Conservation (phyloP, 2,888 invertebrate species). For the Atrina japonica region DNA sequence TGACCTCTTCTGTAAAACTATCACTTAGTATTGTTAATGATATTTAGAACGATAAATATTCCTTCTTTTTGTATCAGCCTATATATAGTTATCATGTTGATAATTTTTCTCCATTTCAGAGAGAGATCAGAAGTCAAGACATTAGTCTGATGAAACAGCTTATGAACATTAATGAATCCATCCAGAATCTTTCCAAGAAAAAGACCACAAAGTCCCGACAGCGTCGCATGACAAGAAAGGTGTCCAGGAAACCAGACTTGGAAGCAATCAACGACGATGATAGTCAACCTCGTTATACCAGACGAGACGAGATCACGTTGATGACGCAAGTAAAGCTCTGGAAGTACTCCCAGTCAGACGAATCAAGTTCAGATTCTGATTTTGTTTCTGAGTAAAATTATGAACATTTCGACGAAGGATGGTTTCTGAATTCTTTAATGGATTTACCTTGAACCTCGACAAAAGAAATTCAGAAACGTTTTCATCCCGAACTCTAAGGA, state of each 20-base stretch:
- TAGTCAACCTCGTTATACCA: neutral
- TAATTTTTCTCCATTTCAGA: neutral
- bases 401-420: too few species aligned
- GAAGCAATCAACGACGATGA: constrained; percentile 17
- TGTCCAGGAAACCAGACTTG: constrained; percentile 21
- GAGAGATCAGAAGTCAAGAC: constrained; percentile 30
- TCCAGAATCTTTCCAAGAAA: constrained; percentile 22
- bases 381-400: constrained; percentile 3
- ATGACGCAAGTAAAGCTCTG: constrained; percentile 25
- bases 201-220: constrained; percentile 12
- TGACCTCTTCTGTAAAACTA: too few species aligned
- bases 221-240: constrained; percentile 19
- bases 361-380: constrained; percentile 20
- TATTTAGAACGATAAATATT: too few species aligned
- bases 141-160: constrained; percentile 30
- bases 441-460: too few species aligned
- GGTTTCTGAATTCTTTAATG: too few species aligned
- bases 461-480: too few species aligned
- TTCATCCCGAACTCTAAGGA: too few species aligned
- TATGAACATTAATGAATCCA: constrained; percentile 27
- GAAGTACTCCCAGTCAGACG: constrained; percentile 30
- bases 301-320: constrained; percentile 20
- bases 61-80: too few species aligned
- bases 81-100: too few species aligned
- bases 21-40: too few species aligned